Evolutionary conservation across 2,797 vertebrate genomes (phyloP).

Genomic region (Neostethus bicornis): DNA sequence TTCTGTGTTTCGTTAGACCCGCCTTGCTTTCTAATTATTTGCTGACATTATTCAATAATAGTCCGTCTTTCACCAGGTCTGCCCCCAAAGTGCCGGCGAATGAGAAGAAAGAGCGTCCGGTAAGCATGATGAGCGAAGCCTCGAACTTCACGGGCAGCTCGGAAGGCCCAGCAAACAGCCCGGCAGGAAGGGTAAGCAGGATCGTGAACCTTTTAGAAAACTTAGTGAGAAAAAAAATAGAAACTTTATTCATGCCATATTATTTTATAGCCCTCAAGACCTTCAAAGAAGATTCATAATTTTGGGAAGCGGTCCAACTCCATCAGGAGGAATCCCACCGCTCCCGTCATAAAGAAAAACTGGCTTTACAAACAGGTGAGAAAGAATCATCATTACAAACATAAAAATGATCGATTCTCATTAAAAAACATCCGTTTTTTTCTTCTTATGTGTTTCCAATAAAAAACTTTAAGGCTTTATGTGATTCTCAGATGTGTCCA

Average conservation of each 20-base stretch:
- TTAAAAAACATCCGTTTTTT: neutral
- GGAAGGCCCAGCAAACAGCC: slow-evolving; percentile 85
- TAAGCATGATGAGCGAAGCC: slow-evolving; percentile 90
- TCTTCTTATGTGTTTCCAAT: neutral
- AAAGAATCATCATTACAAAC: neutral
- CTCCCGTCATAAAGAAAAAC: slow-evolving; percentile 89
- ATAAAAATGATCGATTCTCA: neutral
- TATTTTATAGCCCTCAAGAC: slow-evolving; percentile 86
- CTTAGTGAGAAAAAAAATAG: neutral
- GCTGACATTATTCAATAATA: no score
- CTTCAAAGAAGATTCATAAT: slow-evolving; percentile 96
- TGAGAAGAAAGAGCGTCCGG: slow-evolving; percentile 90
- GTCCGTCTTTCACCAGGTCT: slow-evolving; percentile 82
- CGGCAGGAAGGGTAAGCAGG: slow-evolving; percentile 88
- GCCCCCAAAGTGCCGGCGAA: slow-evolving; percentile 85
- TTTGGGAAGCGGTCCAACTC: slow-evolving; percentile 98
- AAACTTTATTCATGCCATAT: neutral
- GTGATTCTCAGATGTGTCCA: neutral
- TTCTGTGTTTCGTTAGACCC: no score
- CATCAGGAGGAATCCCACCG: slow-evolving; percentile 94
- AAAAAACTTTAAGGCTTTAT: neutral
- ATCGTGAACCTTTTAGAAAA: neutral
- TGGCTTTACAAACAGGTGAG: slow-evolving; percentile 99
- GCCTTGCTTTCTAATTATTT: no score
- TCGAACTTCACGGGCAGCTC: slow-evolving; percentile 87